A percentile compares a stretch with the other conserved stretches of the same genome.
phyloP scores from a whole-genome alignment of 2,113 vertebrate genomes.

The Asarcornis scutulata region DNA sequence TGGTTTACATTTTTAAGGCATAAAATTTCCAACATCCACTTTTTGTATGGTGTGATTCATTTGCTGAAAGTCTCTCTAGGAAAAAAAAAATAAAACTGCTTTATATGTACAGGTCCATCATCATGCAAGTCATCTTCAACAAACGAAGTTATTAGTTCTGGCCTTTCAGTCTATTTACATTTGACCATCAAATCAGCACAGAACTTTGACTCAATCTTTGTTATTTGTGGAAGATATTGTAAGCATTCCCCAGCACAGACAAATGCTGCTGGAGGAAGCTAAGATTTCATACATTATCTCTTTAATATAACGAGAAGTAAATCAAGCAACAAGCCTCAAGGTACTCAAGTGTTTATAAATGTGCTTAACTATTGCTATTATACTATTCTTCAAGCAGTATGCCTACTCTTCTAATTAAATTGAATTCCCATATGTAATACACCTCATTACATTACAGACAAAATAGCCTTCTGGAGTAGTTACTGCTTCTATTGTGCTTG shows the following conservation, averaged over 20 bases:
- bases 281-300: not conserved
- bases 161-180: not conserved
- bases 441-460: conserved; percentile 50
- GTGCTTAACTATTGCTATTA: conserved; percentile 47
- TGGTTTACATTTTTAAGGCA: not conserved
- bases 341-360: conserved; percentile 53
- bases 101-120: not conserved
- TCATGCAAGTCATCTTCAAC: not conserved
- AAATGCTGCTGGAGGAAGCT: not conserved
- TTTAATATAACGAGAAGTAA: conserved; percentile 36
- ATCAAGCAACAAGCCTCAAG: conserved; percentile 40
- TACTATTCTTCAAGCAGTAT: conserved; percentile 36
- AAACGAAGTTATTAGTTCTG: not conserved
- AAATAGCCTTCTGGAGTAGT: conserved; percentile 54
- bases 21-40: not conserved
- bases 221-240: not conserved
- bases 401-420: conserved; percentile 51
- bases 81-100: not conserved
- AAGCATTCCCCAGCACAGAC: not conserved
- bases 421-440: conserved; percentile 49
- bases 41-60: not conserved
- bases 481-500: conserved; percentile 33
- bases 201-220: not conserved
- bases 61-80: not conserved
- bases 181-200: not conserved